Percentiles rank a stretch among this genome's conserved stretches.
Evolutionary conservation across 2,888 invertebrate genomes (phyloP).

Genomic region (Eugnorisma glareosa): DNA sequence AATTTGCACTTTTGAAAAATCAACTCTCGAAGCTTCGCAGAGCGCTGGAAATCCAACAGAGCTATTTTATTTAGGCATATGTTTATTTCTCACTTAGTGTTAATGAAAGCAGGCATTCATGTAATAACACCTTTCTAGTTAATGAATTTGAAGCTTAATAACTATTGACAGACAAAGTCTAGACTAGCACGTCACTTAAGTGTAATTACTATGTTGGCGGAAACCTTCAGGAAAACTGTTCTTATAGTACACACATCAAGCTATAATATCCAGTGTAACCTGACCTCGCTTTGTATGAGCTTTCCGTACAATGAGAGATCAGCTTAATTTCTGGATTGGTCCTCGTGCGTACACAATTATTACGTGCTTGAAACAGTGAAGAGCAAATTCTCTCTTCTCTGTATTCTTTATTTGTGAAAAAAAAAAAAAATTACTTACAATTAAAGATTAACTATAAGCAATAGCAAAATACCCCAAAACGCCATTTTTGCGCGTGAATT

Average conservation of each 20-base stretch:
- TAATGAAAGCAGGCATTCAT: neutral
- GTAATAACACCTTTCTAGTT: constrained; percentile 28
- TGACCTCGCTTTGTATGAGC: too few species aligned
- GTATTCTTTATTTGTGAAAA: too few species aligned
- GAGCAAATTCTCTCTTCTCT: too few species aligned
- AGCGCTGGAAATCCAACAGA: neutral
- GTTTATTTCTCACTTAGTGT: neutral
- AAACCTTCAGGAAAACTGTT: neutral
- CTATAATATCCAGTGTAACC: too few species aligned
- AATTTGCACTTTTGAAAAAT: neutral
- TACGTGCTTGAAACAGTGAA: neutral
- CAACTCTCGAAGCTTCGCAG: neutral
- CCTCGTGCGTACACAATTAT: neutral
- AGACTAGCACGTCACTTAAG: constrained; percentile 3
- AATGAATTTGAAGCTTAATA: constrained; percentile 30
- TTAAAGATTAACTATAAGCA: too few species aligned
- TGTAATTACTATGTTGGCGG: neutral
- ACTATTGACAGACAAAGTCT: neutral
- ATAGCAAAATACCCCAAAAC: neutral
- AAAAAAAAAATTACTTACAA: too few species aligned
- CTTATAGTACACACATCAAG: too few species aligned
- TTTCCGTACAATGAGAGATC: too few species aligned
- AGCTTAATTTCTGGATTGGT: too few species aligned
- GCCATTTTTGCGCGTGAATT: neutral
- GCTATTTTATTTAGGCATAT: neutral